phyloP scores from a whole-genome alignment of 2,797 vertebrate genomes.

The Syngnathus rostellatus region DNA sequence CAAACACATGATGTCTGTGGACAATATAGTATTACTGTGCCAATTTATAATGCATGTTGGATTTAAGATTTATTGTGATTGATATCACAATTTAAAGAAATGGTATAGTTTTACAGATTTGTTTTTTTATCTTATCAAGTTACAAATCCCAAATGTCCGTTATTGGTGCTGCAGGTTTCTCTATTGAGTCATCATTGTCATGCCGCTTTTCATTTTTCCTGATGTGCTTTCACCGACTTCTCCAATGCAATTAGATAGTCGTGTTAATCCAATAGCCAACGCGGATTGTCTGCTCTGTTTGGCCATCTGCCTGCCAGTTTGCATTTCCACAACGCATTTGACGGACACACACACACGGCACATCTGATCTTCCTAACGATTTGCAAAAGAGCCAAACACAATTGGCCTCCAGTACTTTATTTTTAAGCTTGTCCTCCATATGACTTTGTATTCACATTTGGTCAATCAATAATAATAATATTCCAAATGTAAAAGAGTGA shows the following conservation, averaged over 20 bases:
- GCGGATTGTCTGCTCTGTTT: slow-evolving; percentile 21
- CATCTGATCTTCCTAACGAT: slow-evolving; percentile 2
- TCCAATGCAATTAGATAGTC: slow-evolving; percentile 45
- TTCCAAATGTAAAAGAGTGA: no score
- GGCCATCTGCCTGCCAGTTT: slow-evolving; percentile 40
- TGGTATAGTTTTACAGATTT: neutral
- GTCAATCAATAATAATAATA: neutral
- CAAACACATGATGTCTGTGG: no score
- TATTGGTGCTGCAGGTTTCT: neutral
- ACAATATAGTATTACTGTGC: no score
- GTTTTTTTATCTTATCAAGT: neutral
- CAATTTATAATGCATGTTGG: no score
- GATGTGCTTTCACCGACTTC: slow-evolving; percentile 34
- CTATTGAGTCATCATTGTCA: slow-evolving; percentile 15
- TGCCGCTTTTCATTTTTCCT: slow-evolving; percentile 39
- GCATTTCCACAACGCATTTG: slow-evolving; percentile 14
- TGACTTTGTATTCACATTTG: neutral
- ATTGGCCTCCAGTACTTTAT: neutral
- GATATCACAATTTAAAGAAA: no score
- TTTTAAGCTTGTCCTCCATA: neutral
- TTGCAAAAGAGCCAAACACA: neutral
- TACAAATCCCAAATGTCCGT: neutral
- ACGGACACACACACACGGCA: neutral
- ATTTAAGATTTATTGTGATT: no score
- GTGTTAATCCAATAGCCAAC: slow-evolving; percentile 45